These are phyloP conservation scores for Chelon auratus DNA, from an alignment of 2,797 vertebrate species.

Conservation along the genomic window DNA sequence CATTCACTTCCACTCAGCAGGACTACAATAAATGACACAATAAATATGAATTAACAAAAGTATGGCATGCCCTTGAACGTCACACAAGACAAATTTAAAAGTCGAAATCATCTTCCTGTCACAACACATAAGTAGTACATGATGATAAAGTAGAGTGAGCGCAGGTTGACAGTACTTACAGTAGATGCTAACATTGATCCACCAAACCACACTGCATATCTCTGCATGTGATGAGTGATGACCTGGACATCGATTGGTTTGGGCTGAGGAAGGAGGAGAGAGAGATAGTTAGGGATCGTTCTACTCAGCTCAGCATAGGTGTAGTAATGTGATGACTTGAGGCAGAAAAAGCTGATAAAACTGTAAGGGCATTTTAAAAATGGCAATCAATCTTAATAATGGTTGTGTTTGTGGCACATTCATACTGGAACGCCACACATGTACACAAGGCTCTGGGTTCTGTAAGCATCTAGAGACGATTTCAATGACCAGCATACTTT, in stretches of 20 bases:
- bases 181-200: conserved; percentile 99
- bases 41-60: background rate
- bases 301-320: background rate
- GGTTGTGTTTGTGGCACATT: too few relatives aligned
- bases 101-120: background rate
- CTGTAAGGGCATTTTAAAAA: background rate
- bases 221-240: conserved; percentile 98
- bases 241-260: conserved; percentile 99
- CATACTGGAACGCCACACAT: too few relatives aligned
- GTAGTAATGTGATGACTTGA: background rate
- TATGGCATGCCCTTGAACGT: background rate
- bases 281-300: background rate
- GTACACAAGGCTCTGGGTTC: too few relatives aligned
- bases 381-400: too few relatives aligned
- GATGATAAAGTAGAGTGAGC: background rate
- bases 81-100: background rate
- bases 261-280: conserved; percentile 80
- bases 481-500: too few relatives aligned
- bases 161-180: conserved; percentile 83
- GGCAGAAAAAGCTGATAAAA: background rate
- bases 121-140: too few relatives aligned
- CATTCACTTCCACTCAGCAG: background rate
- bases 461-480: too few relatives aligned
- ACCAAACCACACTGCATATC: conserved; percentile 99
- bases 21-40: background rate